Conservation (phyloP, 2,113 vertebrate species). For the Apeltes quadracus region DNA sequence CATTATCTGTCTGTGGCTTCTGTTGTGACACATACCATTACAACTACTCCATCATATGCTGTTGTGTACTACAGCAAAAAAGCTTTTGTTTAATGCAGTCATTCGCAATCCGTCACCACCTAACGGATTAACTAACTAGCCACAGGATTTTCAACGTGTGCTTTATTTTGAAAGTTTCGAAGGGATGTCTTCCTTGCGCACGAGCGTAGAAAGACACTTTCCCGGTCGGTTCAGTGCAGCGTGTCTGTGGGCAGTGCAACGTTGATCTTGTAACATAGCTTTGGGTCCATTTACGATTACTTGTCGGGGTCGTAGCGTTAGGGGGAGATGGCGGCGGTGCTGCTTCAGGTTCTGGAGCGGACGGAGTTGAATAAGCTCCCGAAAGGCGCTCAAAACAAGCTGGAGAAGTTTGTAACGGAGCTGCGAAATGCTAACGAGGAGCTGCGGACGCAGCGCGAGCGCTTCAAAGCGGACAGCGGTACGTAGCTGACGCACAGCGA, state of each 20-base stretch:
- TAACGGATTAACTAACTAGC: no score
- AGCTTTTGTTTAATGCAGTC: background rate
- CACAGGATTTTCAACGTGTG: background rate
- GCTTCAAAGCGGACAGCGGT: slow-evolving; percentile 92
- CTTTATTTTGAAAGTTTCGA: slow-evolving; percentile 53
- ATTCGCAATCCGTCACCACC: background rate
- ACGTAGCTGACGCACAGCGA: slow-evolving; percentile 22
- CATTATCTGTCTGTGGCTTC: background rate
- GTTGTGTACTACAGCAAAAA: background rate
- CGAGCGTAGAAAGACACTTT: background rate
- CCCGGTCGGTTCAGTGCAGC: no score
- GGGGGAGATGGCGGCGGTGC: slow-evolving; percentile 86
- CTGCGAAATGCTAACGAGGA: slow-evolving; percentile 89
- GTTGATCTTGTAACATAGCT: background rate
- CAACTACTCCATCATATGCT: background rate
- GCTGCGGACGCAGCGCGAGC: slow-evolving; percentile 86
- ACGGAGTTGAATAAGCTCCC: slow-evolving; percentile 89
- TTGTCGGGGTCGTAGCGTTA: background rate
- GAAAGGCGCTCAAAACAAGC: slow-evolving; percentile 87
- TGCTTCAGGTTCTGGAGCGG: slow-evolving; percentile 90
- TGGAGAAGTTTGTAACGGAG: slow-evolving; percentile 90
- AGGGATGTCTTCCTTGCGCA: background rate
- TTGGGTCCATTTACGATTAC: background rate
- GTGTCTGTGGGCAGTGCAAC: background rate
- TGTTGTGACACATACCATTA: background rate